Conservation (phyloP, 2,888 invertebrate species). For the Ochlodes sylvanus region DNA sequence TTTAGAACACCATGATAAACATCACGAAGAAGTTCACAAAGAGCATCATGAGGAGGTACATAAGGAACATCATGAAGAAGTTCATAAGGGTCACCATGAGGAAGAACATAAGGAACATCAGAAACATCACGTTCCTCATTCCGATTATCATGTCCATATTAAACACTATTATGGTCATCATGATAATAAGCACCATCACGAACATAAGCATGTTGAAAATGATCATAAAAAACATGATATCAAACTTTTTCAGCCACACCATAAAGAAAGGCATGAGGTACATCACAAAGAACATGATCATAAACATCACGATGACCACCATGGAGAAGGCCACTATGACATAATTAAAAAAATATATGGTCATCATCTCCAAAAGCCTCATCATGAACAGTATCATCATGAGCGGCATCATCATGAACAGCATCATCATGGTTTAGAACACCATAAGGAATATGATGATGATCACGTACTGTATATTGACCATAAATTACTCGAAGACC, state of each 20-base stretch:
- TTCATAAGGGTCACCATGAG: conserved; percentile 1
- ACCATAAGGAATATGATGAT: background rate
- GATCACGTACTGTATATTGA: conserved; percentile 3
- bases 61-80: conserved; percentile 7
- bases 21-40: conserved; percentile 3
- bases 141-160: conserved; percentile 13
- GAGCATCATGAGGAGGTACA: background rate
- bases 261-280: conserved; percentile 1
- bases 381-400: conserved; percentile 8
- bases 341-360: background rate
- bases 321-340: background rate
- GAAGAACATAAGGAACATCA: conserved; percentile 20
- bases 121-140: conserved; percentile 15
- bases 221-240: background rate
- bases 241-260: conserved; percentile 6
- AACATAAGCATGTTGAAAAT: background rate
- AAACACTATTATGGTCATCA: conserved; percentile 21
- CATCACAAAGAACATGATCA: background rate
- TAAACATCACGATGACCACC: conserved; percentile 5
- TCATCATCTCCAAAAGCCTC: conserved; percentile 3
- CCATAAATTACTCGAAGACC: conserved; percentile 11
- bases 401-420: conserved; percentile 6
- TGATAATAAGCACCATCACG: conserved; percentile 8
- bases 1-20: background rate
- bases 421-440: background rate